Evolutionary conservation across 2,888 invertebrate species (phyloP).

Genomic region (Dorcus hopei): DNA sequence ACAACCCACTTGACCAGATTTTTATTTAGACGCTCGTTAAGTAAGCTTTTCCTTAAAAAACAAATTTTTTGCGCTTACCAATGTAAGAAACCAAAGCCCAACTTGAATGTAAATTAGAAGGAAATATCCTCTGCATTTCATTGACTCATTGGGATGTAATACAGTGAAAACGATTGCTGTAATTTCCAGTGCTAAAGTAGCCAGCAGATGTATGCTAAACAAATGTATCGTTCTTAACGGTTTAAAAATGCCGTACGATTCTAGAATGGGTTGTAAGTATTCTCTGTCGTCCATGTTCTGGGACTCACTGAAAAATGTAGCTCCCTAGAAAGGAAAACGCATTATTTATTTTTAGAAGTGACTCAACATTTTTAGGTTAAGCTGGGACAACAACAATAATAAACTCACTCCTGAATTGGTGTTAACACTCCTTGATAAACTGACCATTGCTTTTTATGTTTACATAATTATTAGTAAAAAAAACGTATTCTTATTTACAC

Average conservation of each 20-base stretch:
- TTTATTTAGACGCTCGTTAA: too few relatives aligned
- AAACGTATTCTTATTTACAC: not conserved
- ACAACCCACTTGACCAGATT: too few relatives aligned
- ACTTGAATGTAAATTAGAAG: constrained; percentile 58
- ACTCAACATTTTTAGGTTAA: not conserved
- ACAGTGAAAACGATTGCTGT: constrained; percentile 43
- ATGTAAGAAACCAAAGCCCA: constrained; percentile 57
- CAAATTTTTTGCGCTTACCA: constrained; percentile 46
- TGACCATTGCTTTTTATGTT: constrained; percentile 31
- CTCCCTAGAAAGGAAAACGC: constrained; percentile 43
- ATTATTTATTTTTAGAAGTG: not conserved
- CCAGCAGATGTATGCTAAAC: constrained; percentile 40
- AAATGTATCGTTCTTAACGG: constrained; percentile 41
- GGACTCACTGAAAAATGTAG: constrained; percentile 49
- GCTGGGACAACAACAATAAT: not conserved
- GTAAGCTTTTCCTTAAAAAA: too few relatives aligned
- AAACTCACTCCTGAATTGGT: constrained; percentile 33
- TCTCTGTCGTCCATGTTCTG: constrained; percentile 45
- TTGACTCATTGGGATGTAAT: constrained; percentile 44
- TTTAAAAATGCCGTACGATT: constrained; percentile 45
- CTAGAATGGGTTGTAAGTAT: constrained; percentile 43
- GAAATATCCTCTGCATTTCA: constrained; percentile 57
- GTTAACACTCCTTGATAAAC: constrained; percentile 33
- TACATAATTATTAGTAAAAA: not conserved
- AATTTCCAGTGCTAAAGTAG: constrained; percentile 41